Percentiles rank a stretch among this genome's conserved stretches.
These are phyloP conservation scores for Nothocercus nigrocapillus DNA, from an alignment of 2,113 vertebrate species.

Conservation along the genomic window DNA sequence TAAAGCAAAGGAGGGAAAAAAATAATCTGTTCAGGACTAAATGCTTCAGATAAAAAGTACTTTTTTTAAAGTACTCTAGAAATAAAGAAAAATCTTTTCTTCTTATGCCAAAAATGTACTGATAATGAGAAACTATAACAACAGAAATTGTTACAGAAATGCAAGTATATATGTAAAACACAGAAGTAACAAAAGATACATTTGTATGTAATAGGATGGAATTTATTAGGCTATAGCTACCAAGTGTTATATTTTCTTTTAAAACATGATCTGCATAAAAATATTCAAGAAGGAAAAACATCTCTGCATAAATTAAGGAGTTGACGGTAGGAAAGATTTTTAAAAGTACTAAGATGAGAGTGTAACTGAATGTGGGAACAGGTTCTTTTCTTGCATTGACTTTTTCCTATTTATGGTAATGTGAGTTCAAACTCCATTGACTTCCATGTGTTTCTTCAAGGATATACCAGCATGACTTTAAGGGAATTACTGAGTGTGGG, in stretches of 20 bases:
- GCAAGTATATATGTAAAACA: not conserved
- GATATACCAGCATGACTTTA: not conserved
- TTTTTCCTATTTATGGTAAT: not conserved
- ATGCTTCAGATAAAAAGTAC: not conserved
- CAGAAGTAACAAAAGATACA: not conserved
- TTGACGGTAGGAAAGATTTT: not conserved
- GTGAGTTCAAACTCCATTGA: not conserved
- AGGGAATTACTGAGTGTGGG: not conserved
- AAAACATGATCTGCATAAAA: not conserved
- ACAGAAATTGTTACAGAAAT: not conserved
- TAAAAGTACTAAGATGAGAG: not conserved
- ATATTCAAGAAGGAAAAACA: not conserved
- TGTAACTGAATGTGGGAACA: not conserved
- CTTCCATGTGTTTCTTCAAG: not conserved
- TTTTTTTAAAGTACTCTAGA: not conserved
- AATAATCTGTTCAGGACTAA: not conserved
- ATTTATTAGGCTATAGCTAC: not conserved
- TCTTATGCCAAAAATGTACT: not conserved
- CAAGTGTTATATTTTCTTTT: not conserved
- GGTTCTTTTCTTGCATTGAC: not conserved
- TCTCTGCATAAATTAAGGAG: rapidly evolving
- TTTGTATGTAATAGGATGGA: not conserved
- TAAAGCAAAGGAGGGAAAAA: not conserved
- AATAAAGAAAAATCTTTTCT: not conserved
- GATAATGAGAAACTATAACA: not conserved